phyloP scores from a whole-genome alignment of 2,888 invertebrate genomes.

The Leptinotarsa rubiginosa region DNA sequence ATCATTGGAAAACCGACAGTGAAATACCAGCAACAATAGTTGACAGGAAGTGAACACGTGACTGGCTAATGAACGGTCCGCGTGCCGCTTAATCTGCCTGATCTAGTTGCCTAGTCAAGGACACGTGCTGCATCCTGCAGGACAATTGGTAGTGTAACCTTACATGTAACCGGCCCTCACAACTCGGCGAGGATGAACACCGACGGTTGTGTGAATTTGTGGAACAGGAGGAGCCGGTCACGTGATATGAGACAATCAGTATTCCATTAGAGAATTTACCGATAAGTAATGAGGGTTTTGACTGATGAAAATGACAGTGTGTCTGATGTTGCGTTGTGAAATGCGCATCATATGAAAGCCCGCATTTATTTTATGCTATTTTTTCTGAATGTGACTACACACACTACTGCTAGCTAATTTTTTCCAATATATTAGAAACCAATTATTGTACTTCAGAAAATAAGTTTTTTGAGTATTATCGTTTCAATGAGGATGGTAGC shows the following conservation, averaged over 20 bases:
- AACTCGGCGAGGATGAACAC: constrained; percentile 33
- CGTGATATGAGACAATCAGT: constrained; percentile 39
- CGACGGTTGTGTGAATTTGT: constrained; percentile 42
- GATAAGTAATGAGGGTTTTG: not conserved
- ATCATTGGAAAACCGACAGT: constrained; percentile 24
- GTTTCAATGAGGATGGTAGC: no score
- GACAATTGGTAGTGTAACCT: constrained; percentile 59
- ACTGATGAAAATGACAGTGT: not conserved
- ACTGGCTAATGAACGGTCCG: constrained; percentile 59
- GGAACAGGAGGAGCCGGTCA: constrained; percentile 38
- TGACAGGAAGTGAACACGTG: constrained; percentile 53
- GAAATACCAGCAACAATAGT: constrained; percentile 41
- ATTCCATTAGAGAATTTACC: constrained; percentile 37
- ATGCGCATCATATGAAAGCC: not conserved
- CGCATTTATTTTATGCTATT: not conserved
- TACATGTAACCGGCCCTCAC: constrained; percentile 46
- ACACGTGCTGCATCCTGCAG: constrained; percentile 58
- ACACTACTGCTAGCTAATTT: no score
- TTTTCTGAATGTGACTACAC: no score
- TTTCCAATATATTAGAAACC: no score
- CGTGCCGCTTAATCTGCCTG: constrained; percentile 59
- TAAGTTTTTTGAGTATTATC: no score
- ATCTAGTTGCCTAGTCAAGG: constrained; percentile 56
- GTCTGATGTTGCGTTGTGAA: not conserved
- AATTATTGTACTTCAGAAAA: no score